Conservation (phyloP, 2,797 vertebrate species). For the Protonibea diacanthus region DNA sequence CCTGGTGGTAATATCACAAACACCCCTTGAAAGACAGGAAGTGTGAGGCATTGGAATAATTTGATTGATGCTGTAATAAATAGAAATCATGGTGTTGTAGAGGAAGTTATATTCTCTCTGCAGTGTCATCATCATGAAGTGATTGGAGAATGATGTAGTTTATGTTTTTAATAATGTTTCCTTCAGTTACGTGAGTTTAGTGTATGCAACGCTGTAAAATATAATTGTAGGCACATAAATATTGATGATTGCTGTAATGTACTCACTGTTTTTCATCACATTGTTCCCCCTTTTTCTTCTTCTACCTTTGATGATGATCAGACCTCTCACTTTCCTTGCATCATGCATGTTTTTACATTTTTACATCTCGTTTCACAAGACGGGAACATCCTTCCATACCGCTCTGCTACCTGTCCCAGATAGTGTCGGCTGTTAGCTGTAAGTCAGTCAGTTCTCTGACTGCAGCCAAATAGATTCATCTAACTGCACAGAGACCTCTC, state of each 20-base stretch:
- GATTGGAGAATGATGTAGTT: no score
- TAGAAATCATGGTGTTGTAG: no score
- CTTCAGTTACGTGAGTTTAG: no score
- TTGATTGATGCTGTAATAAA: no score
- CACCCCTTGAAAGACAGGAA: no score
- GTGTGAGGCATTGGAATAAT: no score
- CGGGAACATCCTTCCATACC: background rate
- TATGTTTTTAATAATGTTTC: no score
- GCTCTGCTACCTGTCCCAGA: slow-evolving; percentile 2
- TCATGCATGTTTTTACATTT: background rate
- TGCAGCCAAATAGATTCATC: slow-evolving; percentile 20
- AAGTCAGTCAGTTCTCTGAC: slow-evolving; percentile 25
- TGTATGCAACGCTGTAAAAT: no score
- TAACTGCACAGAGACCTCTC: slow-evolving; percentile 32
- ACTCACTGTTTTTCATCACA: background rate
- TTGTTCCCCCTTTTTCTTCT: background rate
- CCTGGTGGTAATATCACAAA: background rate
- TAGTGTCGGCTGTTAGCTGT: background rate
- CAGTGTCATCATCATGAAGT: no score
- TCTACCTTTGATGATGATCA: background rate
- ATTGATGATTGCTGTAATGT: no score
- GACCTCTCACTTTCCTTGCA: background rate
- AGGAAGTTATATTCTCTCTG: no score
- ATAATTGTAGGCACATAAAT: no score
- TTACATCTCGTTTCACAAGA: background rate